Conservation (phyloP, 2,888 invertebrate species). For the Synergus japonicus region DNA sequence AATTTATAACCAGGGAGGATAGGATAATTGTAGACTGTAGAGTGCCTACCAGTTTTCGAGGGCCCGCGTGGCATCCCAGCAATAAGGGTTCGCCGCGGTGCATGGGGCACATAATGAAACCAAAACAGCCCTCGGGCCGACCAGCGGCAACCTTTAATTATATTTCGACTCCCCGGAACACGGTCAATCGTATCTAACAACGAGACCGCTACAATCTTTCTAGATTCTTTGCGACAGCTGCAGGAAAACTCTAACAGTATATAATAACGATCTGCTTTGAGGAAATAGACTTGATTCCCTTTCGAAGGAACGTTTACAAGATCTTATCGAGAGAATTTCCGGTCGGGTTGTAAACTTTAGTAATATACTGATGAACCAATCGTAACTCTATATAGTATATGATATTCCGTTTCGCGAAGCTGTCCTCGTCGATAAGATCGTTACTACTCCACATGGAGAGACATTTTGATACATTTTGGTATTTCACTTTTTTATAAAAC, state of each 20-base stretch:
- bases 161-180: constrained; percentile 61
- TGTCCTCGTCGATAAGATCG: neutral
- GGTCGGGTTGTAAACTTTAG: constrained; percentile 25
- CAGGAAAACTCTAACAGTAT: neutral
- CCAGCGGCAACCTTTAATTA: constrained; percentile 69
- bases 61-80: constrained; percentile 34
- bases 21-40: constrained; percentile 66
- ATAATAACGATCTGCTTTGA: neutral
- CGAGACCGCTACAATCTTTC: constrained; percentile 2
- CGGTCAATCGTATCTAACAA: constrained; percentile 30
- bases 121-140: constrained; percentile 73
- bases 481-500: neutral
- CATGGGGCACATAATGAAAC: constrained; percentile 69
- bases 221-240: constrained; percentile 31
- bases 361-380: constrained; percentile 30
- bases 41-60: constrained; percentile 55
- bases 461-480: neutral
- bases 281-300: constrained; percentile 26
- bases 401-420: neutral
- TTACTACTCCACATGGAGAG: neutral
- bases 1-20: constrained; percentile 71
- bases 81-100: constrained; percentile 53
- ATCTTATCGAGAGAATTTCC: constrained; percentile 30
- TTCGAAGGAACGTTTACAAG: constrained; percentile 23
- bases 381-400: constrained; percentile 9